Conservation (phyloP, 2,797 vertebrate species). For the Pseudomugil tenellus region DNA sequence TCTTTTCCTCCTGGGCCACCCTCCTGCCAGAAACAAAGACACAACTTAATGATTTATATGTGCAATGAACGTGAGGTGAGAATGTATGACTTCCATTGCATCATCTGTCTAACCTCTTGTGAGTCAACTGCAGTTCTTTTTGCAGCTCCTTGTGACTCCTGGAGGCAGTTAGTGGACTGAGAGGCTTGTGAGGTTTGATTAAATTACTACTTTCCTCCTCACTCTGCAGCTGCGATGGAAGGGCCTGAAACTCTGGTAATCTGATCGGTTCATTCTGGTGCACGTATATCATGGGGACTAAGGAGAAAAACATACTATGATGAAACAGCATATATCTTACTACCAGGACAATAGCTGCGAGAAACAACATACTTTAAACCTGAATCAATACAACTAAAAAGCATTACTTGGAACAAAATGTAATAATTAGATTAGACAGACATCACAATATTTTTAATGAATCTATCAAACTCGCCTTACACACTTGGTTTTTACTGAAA, state of each 20-base stretch:
- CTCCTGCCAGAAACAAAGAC: slow-evolving; percentile 68
- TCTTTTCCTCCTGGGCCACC: slow-evolving; percentile 81
- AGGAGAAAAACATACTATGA: slow-evolving; percentile 12
- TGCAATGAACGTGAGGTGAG: slow-evolving; percentile 15
- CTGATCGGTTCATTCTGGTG: slow-evolving; percentile 65
- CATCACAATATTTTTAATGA: background rate
- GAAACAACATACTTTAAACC: background rate
- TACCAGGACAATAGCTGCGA: background rate
- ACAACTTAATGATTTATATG: slow-evolving; percentile 14
- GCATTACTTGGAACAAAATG: no score
- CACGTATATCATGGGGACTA: slow-evolving; percentile 78
- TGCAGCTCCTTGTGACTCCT: slow-evolving; percentile 90
- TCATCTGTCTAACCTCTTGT: slow-evolving; percentile 80
- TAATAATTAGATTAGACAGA: background rate
- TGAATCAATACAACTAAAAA: background rate
- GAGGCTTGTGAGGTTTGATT: slow-evolving; percentile 90
- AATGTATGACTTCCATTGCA: slow-evolving; percentile 11
- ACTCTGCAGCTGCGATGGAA: slow-evolving; percentile 71
- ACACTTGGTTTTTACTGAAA: background rate
- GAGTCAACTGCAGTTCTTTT: slow-evolving; percentile 88
- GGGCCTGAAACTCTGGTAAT: slow-evolving; percentile 69
- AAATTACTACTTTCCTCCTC: slow-evolving; percentile 84
- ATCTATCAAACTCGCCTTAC: background rate
- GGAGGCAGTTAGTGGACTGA: slow-evolving; percentile 87
- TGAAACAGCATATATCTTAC: background rate